A percentile compares a stretch with the other conserved stretches of the same genome.
Evolutionary conservation across 2,113 vertebrate genomes (phyloP).

Genomic region (Cyprinus carpio): DNA sequence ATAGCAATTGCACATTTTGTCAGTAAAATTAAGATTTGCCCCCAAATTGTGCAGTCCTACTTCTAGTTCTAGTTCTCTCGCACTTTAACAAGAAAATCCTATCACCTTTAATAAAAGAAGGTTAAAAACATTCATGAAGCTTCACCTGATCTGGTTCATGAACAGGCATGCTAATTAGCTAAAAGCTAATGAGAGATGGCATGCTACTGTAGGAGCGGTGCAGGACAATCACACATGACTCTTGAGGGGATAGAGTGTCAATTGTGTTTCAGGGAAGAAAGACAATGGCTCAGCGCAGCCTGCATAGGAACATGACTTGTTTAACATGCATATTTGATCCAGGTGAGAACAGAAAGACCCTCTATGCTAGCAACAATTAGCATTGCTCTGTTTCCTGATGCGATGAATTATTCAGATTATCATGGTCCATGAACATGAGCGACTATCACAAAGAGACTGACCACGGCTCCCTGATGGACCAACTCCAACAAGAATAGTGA

Average conservation of each 20-base stretch:
- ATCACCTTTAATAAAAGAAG: neutral
- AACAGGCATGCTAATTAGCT: slow-evolving; percentile 35
- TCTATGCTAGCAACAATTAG: slow-evolving; percentile 26
- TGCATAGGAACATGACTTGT: slow-evolving; percentile 66
- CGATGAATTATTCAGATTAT: slow-evolving; percentile 67
- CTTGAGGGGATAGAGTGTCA: slow-evolving; percentile 43
- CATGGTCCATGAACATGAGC: slow-evolving; percentile 61
- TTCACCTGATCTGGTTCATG: slow-evolving; percentile 3
- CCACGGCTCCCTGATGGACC: slow-evolving; percentile 33
- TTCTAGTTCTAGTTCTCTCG: neutral
- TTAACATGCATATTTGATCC: slow-evolving; percentile 70
- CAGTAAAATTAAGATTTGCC: neutral
- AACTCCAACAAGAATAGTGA: slow-evolving; percentile 7
- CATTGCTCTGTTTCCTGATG: slow-evolving; percentile 10
- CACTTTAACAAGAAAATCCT: neutral
- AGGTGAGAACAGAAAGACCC: slow-evolving; percentile 61
- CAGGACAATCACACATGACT: slow-evolving; percentile 23
- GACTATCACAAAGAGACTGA: slow-evolving; percentile 65
- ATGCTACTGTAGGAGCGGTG: neutral
- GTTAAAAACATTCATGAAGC: neutral
- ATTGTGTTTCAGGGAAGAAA: slow-evolving; percentile 58
- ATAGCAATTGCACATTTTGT: neutral
- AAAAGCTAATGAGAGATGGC: slow-evolving; percentile 32
- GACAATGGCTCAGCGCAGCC: slow-evolving; percentile 61
- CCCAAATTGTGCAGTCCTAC: neutral